Evolutionary conservation across 2,888 invertebrate species (phyloP).

Genomic region (Calliopum simillimum): DNA sequence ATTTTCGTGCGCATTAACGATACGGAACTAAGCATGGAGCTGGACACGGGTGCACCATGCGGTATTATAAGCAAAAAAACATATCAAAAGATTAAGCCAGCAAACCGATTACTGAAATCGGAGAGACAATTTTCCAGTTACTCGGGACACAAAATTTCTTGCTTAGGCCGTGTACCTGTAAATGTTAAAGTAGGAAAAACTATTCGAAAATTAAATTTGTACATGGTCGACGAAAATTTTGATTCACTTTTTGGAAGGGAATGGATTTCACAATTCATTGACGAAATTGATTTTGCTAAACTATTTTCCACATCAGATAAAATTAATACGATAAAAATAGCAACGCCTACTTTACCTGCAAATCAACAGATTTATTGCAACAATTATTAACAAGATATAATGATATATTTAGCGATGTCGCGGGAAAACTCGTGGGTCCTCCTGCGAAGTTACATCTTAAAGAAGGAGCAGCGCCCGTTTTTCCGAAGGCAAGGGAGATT

Average conservation of each 20-base stretch:
- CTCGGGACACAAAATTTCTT: conserved; percentile 17
- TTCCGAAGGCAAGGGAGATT: conserved; percentile 32
- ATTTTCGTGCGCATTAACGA: no score
- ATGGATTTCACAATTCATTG: conserved; percentile 18
- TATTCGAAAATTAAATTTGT: conserved; percentile 17
- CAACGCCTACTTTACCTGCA: no score
- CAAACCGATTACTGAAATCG: conserved; percentile 9
- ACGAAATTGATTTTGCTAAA: conserved; percentile 28
- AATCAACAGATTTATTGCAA: no score
- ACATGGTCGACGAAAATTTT: conserved; percentile 15
- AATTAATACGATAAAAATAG: no score
- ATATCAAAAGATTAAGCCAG: not conserved
- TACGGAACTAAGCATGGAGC: no score
- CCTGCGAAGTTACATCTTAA: conserved; percentile 25
- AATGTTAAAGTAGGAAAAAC: conserved; percentile 11
- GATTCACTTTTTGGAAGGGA: conserved; percentile 19
- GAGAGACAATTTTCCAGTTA: conserved; percentile 16
- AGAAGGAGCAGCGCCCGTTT: conserved; percentile 22
- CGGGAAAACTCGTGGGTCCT: conserved; percentile 21
- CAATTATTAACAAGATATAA: no score
- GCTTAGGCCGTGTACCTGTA: no score
- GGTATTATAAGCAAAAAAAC: no score
- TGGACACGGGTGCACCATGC: no score
- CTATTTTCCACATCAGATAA: conserved; percentile 31
- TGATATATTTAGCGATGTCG: no score